Evolutionary conservation across 1,140 invertebrate species (phyloP).

Genomic region (Drosophila subpulchrella): DNA sequence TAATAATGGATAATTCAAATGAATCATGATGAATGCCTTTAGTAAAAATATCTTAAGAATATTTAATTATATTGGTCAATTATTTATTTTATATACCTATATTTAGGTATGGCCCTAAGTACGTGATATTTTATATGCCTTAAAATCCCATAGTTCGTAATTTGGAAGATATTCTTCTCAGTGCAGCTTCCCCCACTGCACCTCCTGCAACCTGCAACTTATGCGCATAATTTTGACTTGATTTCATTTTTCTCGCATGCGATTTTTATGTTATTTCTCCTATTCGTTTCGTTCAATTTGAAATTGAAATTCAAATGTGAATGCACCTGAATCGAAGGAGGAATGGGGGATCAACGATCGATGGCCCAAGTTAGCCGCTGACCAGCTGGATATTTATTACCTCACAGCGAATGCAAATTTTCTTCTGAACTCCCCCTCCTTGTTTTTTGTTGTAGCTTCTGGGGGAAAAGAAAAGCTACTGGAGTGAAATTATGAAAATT

Average conservation of each 20-base stretch:
- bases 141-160: not conserved
- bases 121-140: not conserved
- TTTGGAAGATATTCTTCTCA: not conserved
- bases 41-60: no score
- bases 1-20: no score
- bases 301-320: constrained; percentile 66
- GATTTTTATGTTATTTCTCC: constrained; percentile 46
- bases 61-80: no score
- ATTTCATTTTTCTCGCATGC: constrained; percentile 82
- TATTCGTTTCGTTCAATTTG: constrained; percentile 74
- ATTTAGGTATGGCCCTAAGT: not conserved
- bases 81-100: no score
- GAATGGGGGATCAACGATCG: constrained; percentile 53
- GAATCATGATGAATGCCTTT: no score
- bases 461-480: constrained; percentile 29
- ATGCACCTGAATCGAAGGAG: constrained; percentile 44
- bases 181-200: constrained; percentile 2
- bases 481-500: constrained; percentile 59
- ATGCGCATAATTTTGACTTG: constrained; percentile 82
- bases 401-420: constrained; percentile 75
- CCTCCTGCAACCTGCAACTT: constrained; percentile 42
- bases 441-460: constrained; percentile 1
- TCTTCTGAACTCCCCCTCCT: constrained; percentile 14
- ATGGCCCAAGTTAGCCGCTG: constrained; percentile 50
- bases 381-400: constrained; percentile 80